phyloP scores from a whole-genome alignment of 2,888 invertebrate genomes.

The Morpho deidamia region DNA sequence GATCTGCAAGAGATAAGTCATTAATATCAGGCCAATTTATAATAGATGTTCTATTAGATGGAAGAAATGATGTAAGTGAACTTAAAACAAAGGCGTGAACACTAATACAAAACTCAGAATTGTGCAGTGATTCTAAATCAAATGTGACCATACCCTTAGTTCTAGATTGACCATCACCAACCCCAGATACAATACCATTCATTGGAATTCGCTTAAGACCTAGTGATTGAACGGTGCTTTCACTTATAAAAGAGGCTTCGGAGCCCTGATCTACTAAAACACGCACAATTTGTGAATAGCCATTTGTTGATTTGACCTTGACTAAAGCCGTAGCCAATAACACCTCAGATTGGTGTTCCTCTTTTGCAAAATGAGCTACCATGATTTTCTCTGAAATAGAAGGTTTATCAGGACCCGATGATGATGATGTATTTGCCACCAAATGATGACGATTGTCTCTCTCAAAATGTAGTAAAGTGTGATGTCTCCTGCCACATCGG shows the following conservation, averaged over 20 bases:
- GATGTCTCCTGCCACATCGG: conserved; percentile 19
- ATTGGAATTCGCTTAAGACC: conserved; percentile 14
- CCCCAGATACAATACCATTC: conserved; percentile 8
- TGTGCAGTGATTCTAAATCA: neutral
- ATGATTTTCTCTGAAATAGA: neutral
- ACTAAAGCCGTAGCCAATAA: conserved; percentile 21
- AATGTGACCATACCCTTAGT: conserved; percentile 2
- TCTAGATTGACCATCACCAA: neutral
- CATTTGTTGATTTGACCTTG: conserved; percentile 9
- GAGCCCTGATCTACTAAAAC: conserved; percentile 28
- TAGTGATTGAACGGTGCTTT: conserved; percentile 19
- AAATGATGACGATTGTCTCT: no score
- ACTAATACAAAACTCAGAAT: neutral
- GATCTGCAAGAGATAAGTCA: conserved; percentile 11
- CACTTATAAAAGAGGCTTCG: conserved; percentile 27
- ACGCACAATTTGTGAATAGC: conserved; percentile 8
- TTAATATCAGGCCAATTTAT: neutral
- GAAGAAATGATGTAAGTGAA: conserved; percentile 1
- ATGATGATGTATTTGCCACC: no score
- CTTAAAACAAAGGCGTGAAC: conserved; percentile 8
- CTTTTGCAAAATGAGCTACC: neutral
- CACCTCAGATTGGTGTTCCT: conserved; percentile 3
- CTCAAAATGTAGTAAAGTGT: conserved; percentile 20
- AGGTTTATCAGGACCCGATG: conserved; percentile 1
- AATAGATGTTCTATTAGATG: neutral